These are phyloP conservation scores for Sylvia atricapilla DNA, from an alignment of 2,113 vertebrate genomes.

Conservation along the genomic window DNA sequence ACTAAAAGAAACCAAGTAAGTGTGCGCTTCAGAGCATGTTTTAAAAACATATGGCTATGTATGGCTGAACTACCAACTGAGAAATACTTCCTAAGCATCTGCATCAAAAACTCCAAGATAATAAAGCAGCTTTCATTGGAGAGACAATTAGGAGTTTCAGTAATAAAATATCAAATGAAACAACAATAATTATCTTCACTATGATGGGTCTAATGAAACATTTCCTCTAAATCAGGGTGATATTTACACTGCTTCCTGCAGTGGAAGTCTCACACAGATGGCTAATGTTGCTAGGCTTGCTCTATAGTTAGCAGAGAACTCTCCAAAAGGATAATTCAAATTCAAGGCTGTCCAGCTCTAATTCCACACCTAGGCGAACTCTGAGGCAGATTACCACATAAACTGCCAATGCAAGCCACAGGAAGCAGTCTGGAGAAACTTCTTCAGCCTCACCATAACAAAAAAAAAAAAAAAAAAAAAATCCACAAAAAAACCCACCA, in stretches of 20 bases:
- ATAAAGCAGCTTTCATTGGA: not conserved
- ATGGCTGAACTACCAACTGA: not conserved
- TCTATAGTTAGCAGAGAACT: not conserved
- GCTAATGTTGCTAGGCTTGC: not conserved
- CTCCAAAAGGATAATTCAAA: not conserved
- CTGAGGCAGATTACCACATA: not conserved
- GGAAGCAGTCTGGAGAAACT: not conserved
- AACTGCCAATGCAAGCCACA: not conserved
- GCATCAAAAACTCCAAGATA: not conserved
- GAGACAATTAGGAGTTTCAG: not conserved
- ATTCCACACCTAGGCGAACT: not conserved
- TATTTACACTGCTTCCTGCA: not conserved
- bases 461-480: not conserved
- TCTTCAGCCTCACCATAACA: not conserved
- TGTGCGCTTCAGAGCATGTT: not conserved
- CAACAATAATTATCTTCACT: not conserved
- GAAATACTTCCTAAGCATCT: not conserved
- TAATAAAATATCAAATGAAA: not conserved
- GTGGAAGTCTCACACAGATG: not conserved
- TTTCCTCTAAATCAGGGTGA: not conserved
- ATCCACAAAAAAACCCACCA: too few species aligned
- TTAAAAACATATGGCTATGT: not conserved
- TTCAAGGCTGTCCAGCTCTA: not conserved
- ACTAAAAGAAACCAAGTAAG: not conserved
- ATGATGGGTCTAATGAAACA: not conserved